Percentiles rank a stretch among this genome's conserved stretches.
These are phyloP conservation scores for Sporophila hypoxantha DNA, from an alignment of 2,113 vertebrate genomes.

Conservation along the genomic window DNA sequence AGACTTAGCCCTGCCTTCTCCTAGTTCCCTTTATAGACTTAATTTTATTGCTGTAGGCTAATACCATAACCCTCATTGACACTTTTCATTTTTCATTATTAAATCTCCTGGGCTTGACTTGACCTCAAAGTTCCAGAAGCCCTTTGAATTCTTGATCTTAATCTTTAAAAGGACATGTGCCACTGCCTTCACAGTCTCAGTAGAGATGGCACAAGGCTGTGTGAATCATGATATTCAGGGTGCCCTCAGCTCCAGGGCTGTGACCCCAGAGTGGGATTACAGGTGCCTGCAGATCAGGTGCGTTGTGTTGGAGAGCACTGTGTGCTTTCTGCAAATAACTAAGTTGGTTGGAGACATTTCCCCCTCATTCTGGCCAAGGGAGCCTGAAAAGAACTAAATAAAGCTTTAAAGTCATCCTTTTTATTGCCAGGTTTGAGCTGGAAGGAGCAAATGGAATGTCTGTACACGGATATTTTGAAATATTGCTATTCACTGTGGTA, in stretches of 20 bases:
- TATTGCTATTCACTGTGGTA: background rate
- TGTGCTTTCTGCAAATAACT: background rate
- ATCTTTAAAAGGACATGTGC: background rate
- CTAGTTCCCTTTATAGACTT: background rate
- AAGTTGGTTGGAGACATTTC: background rate
- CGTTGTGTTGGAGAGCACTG: background rate
- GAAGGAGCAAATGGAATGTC: background rate
- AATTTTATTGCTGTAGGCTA: background rate
- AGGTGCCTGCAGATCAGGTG: background rate
- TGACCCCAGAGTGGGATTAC: background rate
- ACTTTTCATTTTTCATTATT: background rate
- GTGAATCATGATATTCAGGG: background rate
- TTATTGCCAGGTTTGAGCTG: background rate
- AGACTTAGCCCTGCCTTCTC: background rate
- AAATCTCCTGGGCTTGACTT: background rate
- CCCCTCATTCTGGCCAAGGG: fast-evolving
- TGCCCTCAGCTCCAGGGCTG: background rate
- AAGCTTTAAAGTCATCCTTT: background rate
- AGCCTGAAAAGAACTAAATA: background rate
- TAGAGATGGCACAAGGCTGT: background rate
- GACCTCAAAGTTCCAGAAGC: background rate
- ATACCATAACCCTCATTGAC: background rate
- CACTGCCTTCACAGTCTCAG: background rate
- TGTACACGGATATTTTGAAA: background rate
- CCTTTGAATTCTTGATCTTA: background rate